These are phyloP conservation scores for Clarias macrocephalus DNA, from an alignment of 2,113 vertebrate genomes.

Conservation along the genomic window DNA sequence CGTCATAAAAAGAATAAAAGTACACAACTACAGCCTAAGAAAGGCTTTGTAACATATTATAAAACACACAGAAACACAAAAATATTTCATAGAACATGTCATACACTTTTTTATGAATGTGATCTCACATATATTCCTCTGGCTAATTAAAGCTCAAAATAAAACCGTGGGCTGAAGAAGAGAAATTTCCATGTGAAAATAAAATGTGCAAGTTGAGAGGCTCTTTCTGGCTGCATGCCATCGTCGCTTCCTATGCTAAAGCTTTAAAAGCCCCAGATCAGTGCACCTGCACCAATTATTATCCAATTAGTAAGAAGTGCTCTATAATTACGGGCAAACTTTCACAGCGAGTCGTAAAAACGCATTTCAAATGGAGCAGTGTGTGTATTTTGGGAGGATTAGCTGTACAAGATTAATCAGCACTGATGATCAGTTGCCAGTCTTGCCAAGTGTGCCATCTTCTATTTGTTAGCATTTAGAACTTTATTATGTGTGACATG, in stretches of 20 bases:
- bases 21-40: too few relatives aligned
- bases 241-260: slow-evolving; percentile 67
- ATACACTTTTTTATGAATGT: neutral
- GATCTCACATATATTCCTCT: neutral
- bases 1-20: too few relatives aligned
- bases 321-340: slow-evolving; percentile 73
- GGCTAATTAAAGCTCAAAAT: neutral
- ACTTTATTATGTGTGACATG: neutral
- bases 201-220: slow-evolving; percentile 55
- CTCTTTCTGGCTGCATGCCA: slow-evolving; percentile 67
- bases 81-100: neutral
- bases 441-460: slow-evolving; percentile 7
- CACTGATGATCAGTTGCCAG: slow-evolving; percentile 14
- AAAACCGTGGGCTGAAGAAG: neutral
- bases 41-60: too few relatives aligned
- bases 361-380: slow-evolving; percentile 57
- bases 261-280: slow-evolving; percentile 71
- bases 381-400: slow-evolving; percentile 42
- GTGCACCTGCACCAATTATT: slow-evolving; percentile 81
- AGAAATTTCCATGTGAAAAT: slow-evolving; percentile 56
- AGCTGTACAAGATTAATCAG: slow-evolving; percentile 65
- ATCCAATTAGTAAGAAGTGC: slow-evolving; percentile 80
- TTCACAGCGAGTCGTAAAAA: slow-evolving; percentile 59
- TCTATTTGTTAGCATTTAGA: slow-evolving; percentile 17
- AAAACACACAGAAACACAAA: neutral